Conservation (phyloP, 64 coral and sea anemone species). For the Catalaphyllia jardinei region DNA sequence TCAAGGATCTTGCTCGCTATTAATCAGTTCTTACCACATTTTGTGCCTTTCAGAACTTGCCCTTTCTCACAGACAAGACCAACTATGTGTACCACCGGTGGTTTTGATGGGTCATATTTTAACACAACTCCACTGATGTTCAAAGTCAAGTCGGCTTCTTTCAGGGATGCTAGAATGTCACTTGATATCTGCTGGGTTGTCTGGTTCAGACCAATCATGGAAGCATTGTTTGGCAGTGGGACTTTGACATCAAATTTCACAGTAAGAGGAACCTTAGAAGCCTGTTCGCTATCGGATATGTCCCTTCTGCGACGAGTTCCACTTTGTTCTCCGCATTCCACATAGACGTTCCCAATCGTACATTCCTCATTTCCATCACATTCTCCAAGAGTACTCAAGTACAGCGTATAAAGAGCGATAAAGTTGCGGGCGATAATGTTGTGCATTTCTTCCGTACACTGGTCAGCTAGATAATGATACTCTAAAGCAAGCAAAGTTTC, state of each 20-base stretch:
- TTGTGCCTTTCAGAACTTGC: not conserved
- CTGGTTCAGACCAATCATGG: not conserved
- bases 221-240: not conserved
- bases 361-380: not conserved
- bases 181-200: not conserved
- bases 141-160: not conserved
- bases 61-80: not conserved
- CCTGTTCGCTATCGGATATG: not conserved
- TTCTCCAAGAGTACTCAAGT: not conserved
- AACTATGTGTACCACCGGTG: not conserved
- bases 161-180: not conserved
- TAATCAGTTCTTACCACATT: not conserved
- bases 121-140: not conserved
- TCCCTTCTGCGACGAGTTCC: constrained; percentile 5
- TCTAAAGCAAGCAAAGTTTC: not conserved
- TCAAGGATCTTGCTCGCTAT: too few species aligned
- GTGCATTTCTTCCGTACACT: not conserved
- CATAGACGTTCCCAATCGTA: not conserved
- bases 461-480: constrained; percentile 21
- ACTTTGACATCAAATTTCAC: constrained; percentile 3
- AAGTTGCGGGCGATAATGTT: constrained; percentile 15
- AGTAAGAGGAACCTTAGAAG: constrained; percentile 7
- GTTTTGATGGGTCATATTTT: not conserved
- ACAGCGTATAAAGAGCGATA: not conserved
- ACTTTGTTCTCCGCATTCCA: constrained; percentile 14